phyloP scores from a whole-genome alignment of 1,140 invertebrate species.

The Dufourea novaeangliae region DNA sequence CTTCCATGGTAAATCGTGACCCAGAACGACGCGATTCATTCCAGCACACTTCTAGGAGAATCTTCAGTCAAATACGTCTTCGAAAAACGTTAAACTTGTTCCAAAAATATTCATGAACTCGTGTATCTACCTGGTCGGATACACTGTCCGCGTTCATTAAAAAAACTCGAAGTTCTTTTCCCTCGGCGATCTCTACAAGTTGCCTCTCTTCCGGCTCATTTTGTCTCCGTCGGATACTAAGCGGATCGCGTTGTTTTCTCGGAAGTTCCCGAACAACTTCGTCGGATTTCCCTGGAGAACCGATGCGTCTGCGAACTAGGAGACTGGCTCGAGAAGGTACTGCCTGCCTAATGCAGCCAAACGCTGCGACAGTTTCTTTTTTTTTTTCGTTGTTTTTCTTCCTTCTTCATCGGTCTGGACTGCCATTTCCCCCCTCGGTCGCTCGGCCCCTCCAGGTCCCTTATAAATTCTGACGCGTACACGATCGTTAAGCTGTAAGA shows the following conservation, averaged over 20 bases:
- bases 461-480: conserved; percentile 69
- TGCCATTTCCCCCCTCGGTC: neutral
- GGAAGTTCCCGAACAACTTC: neutral
- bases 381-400: neutral
- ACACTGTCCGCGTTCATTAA: neutral
- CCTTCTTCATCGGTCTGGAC: neutral
- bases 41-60: neutral
- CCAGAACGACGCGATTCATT: too few relatives aligned
- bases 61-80: neutral
- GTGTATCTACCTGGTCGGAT: neutral
- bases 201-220: conserved; percentile 8
- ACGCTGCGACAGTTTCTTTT: neutral
- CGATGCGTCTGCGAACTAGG: neutral
- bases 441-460: neutral
- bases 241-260: neutral
- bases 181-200: neutral
- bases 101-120: neutral
- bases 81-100: neutral
- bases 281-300: conserved; percentile 29
- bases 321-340: neutral
- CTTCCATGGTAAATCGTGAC: too few relatives aligned
- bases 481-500: conserved; percentile 70
- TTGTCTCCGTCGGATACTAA: neutral
- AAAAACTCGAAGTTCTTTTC: neutral
- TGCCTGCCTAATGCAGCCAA: neutral